phyloP scores from a whole-genome alignment of 2,888 invertebrate genomes.

The Dasysyrphus tricinctus region DNA sequence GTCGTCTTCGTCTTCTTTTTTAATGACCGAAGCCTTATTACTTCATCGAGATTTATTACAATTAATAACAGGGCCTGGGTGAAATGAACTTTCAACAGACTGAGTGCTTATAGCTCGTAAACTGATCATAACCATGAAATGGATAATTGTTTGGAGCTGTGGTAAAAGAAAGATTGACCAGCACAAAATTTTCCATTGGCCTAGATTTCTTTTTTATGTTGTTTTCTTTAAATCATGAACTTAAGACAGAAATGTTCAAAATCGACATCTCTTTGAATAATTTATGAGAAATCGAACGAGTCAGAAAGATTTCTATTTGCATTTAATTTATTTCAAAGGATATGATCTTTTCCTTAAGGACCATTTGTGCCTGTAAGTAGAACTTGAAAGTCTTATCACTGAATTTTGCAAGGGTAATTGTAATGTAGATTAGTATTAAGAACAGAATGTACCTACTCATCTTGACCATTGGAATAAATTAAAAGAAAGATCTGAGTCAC shows the following conservation, averaged over 20 bases:
- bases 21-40: slow-evolving; percentile 77
- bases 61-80: slow-evolving; percentile 81
- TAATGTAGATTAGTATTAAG: not conserved
- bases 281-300: slow-evolving; percentile 51
- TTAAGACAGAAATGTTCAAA: not conserved
- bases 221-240: slow-evolving; percentile 22
- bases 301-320: not conserved
- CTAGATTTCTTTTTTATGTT: slow-evolving; percentile 44
- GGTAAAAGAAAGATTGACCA: slow-evolving; percentile 32
- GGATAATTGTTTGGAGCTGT: slow-evolving; percentile 60
- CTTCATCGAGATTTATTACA: slow-evolving; percentile 83
- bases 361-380: not conserved
- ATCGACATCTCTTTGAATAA: slow-evolving; percentile 50
- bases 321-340: slow-evolving; percentile 24
- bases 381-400: slow-evolving; percentile 14
- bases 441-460: not conserved
- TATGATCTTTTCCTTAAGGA: slow-evolving; percentile 1
- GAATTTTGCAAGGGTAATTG: slow-evolving; percentile 11
- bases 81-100: slow-evolving; percentile 64
- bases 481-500: not conserved
- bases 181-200: slow-evolving; percentile 46
- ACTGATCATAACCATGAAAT: slow-evolving; percentile 71
- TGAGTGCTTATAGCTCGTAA: slow-evolving; percentile 53
- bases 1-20: slow-evolving; percentile 39
- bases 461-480: slow-evolving; percentile 16